A percentile compares a stretch with the other conserved stretches of the same genome.
Conservation (phyloP, 2,888 invertebrate species). For the Tachystola acroxantha region DNA sequence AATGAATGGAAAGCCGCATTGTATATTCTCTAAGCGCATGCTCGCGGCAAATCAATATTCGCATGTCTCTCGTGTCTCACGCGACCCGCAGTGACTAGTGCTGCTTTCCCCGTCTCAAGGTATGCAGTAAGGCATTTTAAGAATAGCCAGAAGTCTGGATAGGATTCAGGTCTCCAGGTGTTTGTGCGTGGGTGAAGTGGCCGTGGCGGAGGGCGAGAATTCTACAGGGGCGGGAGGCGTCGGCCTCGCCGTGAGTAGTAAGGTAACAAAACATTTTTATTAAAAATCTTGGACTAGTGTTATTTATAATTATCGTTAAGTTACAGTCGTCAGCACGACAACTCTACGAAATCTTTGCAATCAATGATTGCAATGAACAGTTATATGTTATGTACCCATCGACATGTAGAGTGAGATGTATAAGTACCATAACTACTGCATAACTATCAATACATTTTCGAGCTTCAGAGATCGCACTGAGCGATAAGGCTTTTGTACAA, state of each 20-base stretch:
- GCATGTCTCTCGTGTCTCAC: conserved; percentile 1
- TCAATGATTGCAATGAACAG: too few species aligned
- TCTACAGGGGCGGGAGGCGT: conserved; percentile 64
- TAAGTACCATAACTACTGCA: too few species aligned
- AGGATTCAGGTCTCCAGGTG: conserved; percentile 16
- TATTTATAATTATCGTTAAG: too few species aligned
- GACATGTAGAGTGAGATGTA: too few species aligned
- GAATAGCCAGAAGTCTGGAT: neutral
- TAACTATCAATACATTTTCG: too few species aligned
- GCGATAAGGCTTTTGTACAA: too few species aligned
- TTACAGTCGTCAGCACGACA: too few species aligned
- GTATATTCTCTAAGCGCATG: conserved; percentile 5
- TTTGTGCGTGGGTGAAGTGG: conserved; percentile 40
- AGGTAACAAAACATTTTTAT: conserved; percentile 34
- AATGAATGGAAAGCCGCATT: neutral
- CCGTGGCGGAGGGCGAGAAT: conserved; percentile 67
- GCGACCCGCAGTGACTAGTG: conserved; percentile 4
- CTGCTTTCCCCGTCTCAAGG: neutral
- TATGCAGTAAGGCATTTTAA: neutral
- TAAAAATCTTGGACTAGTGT: too few species aligned
- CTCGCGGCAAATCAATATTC: conserved; percentile 6
- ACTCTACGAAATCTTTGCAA: too few species aligned
- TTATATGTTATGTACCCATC: too few species aligned
- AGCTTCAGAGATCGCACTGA: too few species aligned
- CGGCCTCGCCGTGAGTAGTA: conserved; percentile 75